Evolutionary conservation across 2,797 vertebrate genomes (phyloP).

Genomic region (Pseudomugil gertrudae): DNA sequence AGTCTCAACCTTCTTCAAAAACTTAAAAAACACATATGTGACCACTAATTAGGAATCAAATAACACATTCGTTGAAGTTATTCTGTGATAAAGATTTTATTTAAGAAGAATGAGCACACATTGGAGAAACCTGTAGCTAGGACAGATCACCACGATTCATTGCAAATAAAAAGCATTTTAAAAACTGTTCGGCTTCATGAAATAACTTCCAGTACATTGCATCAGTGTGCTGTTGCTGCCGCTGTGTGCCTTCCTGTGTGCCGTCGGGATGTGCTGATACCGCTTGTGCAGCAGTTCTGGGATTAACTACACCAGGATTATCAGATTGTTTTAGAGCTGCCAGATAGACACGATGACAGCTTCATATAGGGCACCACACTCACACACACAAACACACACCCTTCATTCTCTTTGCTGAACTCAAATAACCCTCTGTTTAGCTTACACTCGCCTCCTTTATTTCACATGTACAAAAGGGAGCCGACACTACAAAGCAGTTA

Average conservation of each 20-base stretch:
- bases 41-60: conserved; percentile 29
- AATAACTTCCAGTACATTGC: conserved; percentile 21
- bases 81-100: conserved; percentile 65
- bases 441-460: conserved; percentile 25
- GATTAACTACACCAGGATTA: conserved; percentile 82
- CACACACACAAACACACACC: conserved; percentile 38
- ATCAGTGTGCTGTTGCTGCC: conserved; percentile 18
- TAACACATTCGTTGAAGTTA: conserved; percentile 49
- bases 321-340: conserved; percentile 78
- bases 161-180: conserved; percentile 47
- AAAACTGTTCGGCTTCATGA: conserved; percentile 28
- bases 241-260: conserved; percentile 34
- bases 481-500: conserved; percentile 75
- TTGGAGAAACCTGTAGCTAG: conserved; percentile 26
- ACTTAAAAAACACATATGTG: background rate
- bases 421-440: conserved; percentile 37
- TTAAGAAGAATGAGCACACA: conserved; percentile 58
- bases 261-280: conserved; percentile 39
- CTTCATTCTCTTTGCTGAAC: conserved; percentile 55
- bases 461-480: conserved; percentile 66
- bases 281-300: conserved; percentile 76
- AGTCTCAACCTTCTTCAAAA: background rate
- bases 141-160: conserved; percentile 38
- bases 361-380: conserved; percentile 69
- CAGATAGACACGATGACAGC: conserved; percentile 72